phyloP scores from a whole-genome alignment of 1,140 invertebrate genomes.

The Helicoverpa armigera region DNA sequence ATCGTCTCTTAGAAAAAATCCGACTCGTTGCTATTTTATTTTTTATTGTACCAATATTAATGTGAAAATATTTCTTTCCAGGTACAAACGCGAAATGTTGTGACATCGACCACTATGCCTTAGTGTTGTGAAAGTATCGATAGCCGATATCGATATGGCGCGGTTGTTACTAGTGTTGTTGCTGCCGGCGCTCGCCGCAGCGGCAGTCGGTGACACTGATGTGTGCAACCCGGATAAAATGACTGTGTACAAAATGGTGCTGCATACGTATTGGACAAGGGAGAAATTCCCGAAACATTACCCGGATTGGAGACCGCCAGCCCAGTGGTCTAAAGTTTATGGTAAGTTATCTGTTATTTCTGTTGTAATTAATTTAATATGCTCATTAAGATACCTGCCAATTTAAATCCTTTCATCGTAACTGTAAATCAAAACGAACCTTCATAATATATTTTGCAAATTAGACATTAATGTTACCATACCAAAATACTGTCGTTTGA shows the following conservation, averaged over 20 bases:
- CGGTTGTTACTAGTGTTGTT: constrained; percentile 66
- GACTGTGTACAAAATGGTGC: constrained; percentile 94
- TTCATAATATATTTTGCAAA: too few relatives aligned
- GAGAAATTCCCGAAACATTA: constrained; percentile 96
- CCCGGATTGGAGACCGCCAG: constrained; percentile 95
- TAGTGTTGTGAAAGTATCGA: constrained; percentile 69
- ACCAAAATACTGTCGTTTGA: too few relatives aligned
- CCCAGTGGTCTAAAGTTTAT: constrained; percentile 96
- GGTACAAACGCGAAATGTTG: constrained; percentile 67
- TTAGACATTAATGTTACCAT: too few relatives aligned
- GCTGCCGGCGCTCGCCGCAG: constrained; percentile 65
- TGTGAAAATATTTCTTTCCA: constrained; percentile 60
- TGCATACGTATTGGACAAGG: constrained; percentile 96
- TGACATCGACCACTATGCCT: constrained; percentile 58
- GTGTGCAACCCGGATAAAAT: constrained; percentile 87
- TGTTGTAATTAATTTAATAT: not conserved
- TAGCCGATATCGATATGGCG: constrained; percentile 65
- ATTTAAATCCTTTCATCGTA: not conserved
- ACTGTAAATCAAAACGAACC: too few relatives aligned
- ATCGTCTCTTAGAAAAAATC: not conserved
- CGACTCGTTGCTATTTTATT: not conserved
- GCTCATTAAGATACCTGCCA: not conserved
- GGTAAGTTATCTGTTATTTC: constrained; percentile 89
- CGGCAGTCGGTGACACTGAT: constrained; percentile 69
- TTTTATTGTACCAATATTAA: not conserved